Conservation (phyloP, 2,888 invertebrate genomes). For the Ochropacha duplaris region DNA sequence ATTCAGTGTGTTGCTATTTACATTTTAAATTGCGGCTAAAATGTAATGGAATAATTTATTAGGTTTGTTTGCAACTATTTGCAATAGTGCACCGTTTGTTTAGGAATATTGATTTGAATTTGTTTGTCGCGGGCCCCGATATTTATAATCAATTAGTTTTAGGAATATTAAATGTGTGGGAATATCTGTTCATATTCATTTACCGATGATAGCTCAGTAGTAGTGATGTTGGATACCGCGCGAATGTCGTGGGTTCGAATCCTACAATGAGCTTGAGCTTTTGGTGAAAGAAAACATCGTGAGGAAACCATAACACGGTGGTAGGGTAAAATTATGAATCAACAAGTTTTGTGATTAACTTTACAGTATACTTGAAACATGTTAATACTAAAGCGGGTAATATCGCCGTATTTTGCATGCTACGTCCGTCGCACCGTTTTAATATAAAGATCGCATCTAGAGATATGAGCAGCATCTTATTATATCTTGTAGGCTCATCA, state of each 20-base stretch:
- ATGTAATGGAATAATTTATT: constrained; percentile 22
- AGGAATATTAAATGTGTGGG: neutral
- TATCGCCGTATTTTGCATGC: constrained; percentile 25
- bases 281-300: too few relatives aligned
- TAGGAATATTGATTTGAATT: neutral
- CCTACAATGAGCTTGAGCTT: too few relatives aligned
- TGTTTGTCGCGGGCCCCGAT: neutral
- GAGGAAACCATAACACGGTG: too few relatives aligned
- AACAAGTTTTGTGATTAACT: neutral
- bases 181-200: neutral
- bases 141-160: neutral
- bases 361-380: neutral
- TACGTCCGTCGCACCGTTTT: constrained; percentile 27
- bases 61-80: constrained; percentile 5
- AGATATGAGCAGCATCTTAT: constrained; percentile 40
- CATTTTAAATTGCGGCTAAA: constrained; percentile 35
- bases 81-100: constrained; percentile 13
- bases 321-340: neutral
- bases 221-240: too few relatives aligned
- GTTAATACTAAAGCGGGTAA: neutral
- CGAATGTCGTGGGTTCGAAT: too few relatives aligned
- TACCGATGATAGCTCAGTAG: too few relatives aligned
- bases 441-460: constrained; percentile 39
- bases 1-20: constrained; percentile 24
- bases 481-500: constrained; percentile 35